Evolutionary conservation across 2,113 vertebrate genomes (phyloP), one percentile per base, ranked within the genome.

Genomic region (Xyrauchen texanus): DNA sequence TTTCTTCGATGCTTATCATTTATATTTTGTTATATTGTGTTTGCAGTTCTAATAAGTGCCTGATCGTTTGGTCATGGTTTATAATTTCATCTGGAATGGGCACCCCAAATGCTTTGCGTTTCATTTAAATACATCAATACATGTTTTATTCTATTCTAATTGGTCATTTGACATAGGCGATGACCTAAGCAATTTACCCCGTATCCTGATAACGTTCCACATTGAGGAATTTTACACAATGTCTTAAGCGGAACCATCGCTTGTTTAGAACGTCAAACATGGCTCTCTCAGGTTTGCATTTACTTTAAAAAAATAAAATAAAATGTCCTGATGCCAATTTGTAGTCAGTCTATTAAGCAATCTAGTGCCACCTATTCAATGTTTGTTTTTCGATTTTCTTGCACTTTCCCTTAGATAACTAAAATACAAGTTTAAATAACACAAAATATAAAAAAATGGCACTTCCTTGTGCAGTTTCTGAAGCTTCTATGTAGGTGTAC

Each of bases 121-220:
- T 80, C 44, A 12, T 66, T 69, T 78, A 57, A 46, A 84, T 81
- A 58, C 53, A 46, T 78, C 81, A n/a, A n/a, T n/a, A n/a, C n/a
- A n/a, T n/a, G n/a, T 57, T 67, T 57, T 15, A 73, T 46, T 12
- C 10, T 7, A 1, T 34, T 73, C 8, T 69, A 84, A 81, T 81
- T 84, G 64, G 21, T 13, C 16, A 3, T 6, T 68, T 60, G n/a
- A 68, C 79, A 34, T 11, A 42, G 64, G 16, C 12, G 5, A 12
- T 10, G 49, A 77, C 68, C 73, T 61, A n/a, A 46, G 51, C 21
- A 55, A 42, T 55, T 57, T 68, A 6, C 8, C 45, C 57, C 1
- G 0, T 3, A 21, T 8, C 11, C 9, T 15, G 49, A 5, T 7
- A 49, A 49, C 47, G 21, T 3, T 34, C 21, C 21, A 34, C 21